A percentile compares a stretch with the other conserved stretches of the same genome.
Evolutionary conservation across 2,888 invertebrate species (phyloP).

Genomic region (Pollenia angustigena): DNA sequence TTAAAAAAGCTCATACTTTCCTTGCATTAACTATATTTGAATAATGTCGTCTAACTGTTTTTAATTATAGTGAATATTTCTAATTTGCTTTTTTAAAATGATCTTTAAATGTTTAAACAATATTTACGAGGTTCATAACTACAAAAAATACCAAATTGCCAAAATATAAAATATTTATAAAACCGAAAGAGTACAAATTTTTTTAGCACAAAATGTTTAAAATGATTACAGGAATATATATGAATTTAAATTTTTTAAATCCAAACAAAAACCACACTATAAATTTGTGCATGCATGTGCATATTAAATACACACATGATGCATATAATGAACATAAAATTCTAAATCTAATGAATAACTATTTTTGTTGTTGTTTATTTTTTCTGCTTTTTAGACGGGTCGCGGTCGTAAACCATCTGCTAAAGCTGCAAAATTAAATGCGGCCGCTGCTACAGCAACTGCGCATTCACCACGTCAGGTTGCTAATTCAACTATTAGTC

Average conservation of each 20-base stretch:
- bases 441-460: conserved; percentile 79
- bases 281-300: conserved; percentile 17
- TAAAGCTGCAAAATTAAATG: conserved; percentile 83
- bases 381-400: conserved; percentile 77
- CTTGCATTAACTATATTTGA: no score
- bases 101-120: background rate
- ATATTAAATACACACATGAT: no score
- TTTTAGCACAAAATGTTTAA: conserved; percentile 1
- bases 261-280: conserved; percentile 52
- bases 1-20: no score
- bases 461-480: conserved; percentile 79
- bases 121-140: conserved; percentile 23
- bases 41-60: background rate
- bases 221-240: conserved; percentile 55
- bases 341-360: conserved; percentile 49
- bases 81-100: background rate
- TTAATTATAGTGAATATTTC: conserved; percentile 2
- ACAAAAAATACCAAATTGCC: background rate
- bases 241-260: conserved; percentile 58
- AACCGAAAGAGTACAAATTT: background rate
- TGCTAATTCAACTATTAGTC: conserved; percentile 79
- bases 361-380: conserved; percentile 54
- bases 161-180: conserved; percentile 11
- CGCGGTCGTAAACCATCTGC: conserved; percentile 82
- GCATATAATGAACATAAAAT: conserved; percentile 10